phyloP scores from a whole-genome alignment of 1,140 invertebrate species.

The Apis laboriosa region DNA sequence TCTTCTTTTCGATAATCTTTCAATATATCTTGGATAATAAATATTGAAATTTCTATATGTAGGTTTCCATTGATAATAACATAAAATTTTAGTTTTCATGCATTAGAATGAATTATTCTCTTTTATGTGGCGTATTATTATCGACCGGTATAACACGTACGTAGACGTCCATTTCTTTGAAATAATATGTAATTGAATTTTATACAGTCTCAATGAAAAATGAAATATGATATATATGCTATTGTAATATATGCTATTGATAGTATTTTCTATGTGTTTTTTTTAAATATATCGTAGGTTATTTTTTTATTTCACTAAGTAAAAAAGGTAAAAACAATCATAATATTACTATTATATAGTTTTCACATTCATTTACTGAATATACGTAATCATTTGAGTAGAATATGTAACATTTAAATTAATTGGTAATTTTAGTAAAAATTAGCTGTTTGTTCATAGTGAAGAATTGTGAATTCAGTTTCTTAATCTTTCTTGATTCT shows the following conservation, averaged over 20 bases:
- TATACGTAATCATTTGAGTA: neutral
- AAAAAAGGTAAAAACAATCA: neutral
- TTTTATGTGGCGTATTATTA: neutral
- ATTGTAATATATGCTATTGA: too few species aligned
- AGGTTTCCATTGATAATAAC: neutral
- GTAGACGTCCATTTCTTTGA: neutral
- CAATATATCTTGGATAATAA: slow-evolving; percentile 9
- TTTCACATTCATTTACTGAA: neutral
- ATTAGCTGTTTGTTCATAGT: neutral
- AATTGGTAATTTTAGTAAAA: slow-evolving; percentile 20
- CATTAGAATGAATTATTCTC: neutral
- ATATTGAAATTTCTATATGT: neutral
- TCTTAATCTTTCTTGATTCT: slow-evolving; percentile 45
- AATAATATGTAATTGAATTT: neutral
- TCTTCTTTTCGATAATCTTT: slow-evolving; percentile 18
- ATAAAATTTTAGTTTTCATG: slow-evolving; percentile 11
- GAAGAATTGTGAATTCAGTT: slow-evolving; percentile 16
- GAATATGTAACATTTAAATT: slow-evolving; percentile 1
- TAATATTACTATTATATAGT: neutral
- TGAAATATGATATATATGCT: neutral
- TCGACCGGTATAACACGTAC: neutral
- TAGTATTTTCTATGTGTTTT: neutral
- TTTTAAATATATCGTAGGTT: neutral
- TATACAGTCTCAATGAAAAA: neutral
- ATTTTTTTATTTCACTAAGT: neutral